Base-by-base conservation (phyloP, 2,797 vertebrate species). In the Artibeus jamaicensis region DNA sequence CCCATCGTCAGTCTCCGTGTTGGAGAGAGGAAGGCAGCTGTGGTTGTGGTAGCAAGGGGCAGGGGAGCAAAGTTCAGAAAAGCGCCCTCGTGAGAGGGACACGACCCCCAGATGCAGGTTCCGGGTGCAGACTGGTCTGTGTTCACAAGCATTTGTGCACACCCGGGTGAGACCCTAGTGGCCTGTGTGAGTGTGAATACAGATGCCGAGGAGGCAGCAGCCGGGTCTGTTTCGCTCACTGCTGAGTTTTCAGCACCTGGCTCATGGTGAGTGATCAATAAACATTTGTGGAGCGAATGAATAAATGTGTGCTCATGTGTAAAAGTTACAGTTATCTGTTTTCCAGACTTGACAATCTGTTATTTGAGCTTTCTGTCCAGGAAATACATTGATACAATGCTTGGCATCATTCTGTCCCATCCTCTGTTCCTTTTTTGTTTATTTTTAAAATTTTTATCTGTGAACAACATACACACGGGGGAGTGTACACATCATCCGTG, bases 341-440 rank as follows among this genome's bases (percentile, higher is more conserved):
- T 96, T 71, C 94, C 78, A 95, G 95, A 76, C 97, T 86, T 82
- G 87, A 86, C 93, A 93, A 89, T 91, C 90, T 96, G 95, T 76
- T 92, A 71, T 85, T 65, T 68, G 76, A 92, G 97, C 82, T 94
- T 88, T 67, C 93, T 73, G 78, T 62, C 84, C 92, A 88, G 97
- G 89, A 94, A 95, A 82, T 87, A 26, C 81, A 39, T 68, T 12
- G 96, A 92, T 92, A 81, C 68, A 79, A 89, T 77, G 53, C 78
- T 93, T 86, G 71, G 94, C 67, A 29, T 50, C 11, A 3, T 22
- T 10, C 9, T 10, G 12, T 19, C 39, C 39, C n/a, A 5, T 48
- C 92, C 65, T 46, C 78, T 3, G 8, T 74, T 86, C 53, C 83
- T 91, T 95, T 88, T 48, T 55, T 26, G 26, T 62, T 88, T 93